Conservation (phyloP, 2,797 vertebrate genomes). For the Erpetoichthys calabaricus region DNA sequence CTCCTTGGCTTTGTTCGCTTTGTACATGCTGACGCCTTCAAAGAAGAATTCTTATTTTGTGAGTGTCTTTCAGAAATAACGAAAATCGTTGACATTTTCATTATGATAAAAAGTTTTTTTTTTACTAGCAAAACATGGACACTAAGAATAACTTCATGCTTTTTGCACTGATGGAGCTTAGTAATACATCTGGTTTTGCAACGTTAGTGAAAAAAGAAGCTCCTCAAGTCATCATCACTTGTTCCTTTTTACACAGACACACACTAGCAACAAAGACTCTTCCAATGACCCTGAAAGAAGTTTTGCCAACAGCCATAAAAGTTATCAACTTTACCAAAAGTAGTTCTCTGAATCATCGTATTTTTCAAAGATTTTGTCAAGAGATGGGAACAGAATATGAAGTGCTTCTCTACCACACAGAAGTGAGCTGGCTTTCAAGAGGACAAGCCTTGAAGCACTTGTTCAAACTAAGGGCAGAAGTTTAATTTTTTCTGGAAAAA, state of each 20-base stretch:
- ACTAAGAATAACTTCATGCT: conserved; percentile 15
- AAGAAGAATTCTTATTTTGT: conserved; percentile 14
- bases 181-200: conserved; percentile 12
- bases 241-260: conserved; percentile 21
- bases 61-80: conserved; percentile 14
- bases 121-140: conserved; percentile 17
- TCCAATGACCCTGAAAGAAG: conserved; percentile 6
- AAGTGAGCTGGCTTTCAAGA: conserved; percentile 23
- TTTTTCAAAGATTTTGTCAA: conserved; percentile 25
- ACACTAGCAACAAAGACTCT: conserved; percentile 17
- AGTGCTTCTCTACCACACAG: conserved; percentile 23
- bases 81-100: conserved; percentile 18
- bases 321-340: conserved; percentile 25
- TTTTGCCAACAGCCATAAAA: conserved; percentile 17
- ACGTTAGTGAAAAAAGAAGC: too few relatives aligned
- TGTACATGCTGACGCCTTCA: conserved; percentile 8
- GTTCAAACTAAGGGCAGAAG: conserved; percentile 27
- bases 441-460: conserved; percentile 23
- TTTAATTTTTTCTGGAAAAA: conserved; percentile 25
- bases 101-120: conserved; percentile 18
- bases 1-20: conserved; percentile 22
- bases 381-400: conserved; percentile 24
- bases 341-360: conserved; percentile 20
- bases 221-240: conserved; percentile 16
- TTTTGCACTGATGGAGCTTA: too few relatives aligned